Evolutionary conservation across 2,797 vertebrate genomes (phyloP), one percentile per base, ranked within the genome.

Genomic region (Chaetophractus vellerosus): DNA sequence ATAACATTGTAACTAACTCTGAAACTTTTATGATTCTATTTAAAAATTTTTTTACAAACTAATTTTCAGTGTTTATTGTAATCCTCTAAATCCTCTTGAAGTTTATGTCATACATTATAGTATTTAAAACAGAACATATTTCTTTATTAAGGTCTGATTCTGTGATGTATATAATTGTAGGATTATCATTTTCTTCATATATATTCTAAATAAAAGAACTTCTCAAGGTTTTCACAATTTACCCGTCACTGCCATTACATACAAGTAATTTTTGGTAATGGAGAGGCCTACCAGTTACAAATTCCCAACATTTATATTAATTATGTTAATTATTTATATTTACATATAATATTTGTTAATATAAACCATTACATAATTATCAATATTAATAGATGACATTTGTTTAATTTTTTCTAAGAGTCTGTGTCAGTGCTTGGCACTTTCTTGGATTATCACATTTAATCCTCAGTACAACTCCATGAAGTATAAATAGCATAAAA

Each of bases 121-220:
- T n/a, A 63, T 23, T 36, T 90, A 55, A 52, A 85, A 69, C 10
- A 89, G 41, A 69, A 69, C n/a, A 5, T 59, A 61, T 61, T 83
- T 88, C 16, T 75, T 59, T 88, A 7, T 83, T 59, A 59, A 83
- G 21, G 14, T 52, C 50, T 48, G 7, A 28, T 82, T 88, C 50
- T 83, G 59, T 93, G 24, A 59, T 82, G 16, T 88, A 3, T 16
- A 38, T 61, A 68, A 83, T 75, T 68, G 41, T 66, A 76, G 52
- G 52, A 41, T 93, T 84, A 57, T 83, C 12, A 26, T 59, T 93
- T 59, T 24, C 33, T 83, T 45, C n/a, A 15, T 33, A 63, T 45
- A 45, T 84, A 63, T 90, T 72, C 55, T 81, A 75, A 84, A 79
- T 78, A n/a, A 63, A 79, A 85, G 24, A 57, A 57, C 31, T 94